Conservation (phyloP, 1,140 invertebrate species). For the Phenacoccus solenopsis region DNA sequence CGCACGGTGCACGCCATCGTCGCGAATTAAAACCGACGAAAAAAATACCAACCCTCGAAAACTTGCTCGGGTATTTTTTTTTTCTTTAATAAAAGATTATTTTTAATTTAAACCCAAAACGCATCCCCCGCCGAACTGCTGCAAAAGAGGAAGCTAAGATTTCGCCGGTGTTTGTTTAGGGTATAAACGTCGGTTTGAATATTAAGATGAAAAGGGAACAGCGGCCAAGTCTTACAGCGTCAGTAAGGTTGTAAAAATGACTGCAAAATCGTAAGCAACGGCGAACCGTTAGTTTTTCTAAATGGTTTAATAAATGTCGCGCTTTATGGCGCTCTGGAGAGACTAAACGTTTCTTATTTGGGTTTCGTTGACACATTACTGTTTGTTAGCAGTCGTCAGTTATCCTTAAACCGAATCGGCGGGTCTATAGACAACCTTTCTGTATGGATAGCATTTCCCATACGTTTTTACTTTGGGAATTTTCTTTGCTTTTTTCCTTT, state of each 20-base stretch:
- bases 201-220: neutral
- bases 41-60: neutral
- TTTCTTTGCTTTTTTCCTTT: neutral
- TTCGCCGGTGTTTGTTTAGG: neutral
- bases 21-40: neutral
- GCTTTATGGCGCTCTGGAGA: neutral
- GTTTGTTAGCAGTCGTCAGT: neutral
- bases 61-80: no score
- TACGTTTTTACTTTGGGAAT: neutral
- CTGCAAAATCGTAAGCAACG: neutral
- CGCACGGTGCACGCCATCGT: no score
- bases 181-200: conserved; percentile 1
- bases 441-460: neutral
- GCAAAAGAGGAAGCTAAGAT: neutral
- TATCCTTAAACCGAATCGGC: neutral
- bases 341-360: neutral
- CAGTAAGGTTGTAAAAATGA: neutral
- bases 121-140: neutral
- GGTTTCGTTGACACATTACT: neutral
- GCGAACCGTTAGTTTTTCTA: neutral
- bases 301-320: conserved; percentile 2
- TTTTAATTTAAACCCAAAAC: neutral
- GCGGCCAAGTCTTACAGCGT: neutral
- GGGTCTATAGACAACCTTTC: neutral
- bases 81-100: neutral